Evolutionary conservation across 2,113 vertebrate genomes (phyloP).

Genomic region (Scomber colias): DNA sequence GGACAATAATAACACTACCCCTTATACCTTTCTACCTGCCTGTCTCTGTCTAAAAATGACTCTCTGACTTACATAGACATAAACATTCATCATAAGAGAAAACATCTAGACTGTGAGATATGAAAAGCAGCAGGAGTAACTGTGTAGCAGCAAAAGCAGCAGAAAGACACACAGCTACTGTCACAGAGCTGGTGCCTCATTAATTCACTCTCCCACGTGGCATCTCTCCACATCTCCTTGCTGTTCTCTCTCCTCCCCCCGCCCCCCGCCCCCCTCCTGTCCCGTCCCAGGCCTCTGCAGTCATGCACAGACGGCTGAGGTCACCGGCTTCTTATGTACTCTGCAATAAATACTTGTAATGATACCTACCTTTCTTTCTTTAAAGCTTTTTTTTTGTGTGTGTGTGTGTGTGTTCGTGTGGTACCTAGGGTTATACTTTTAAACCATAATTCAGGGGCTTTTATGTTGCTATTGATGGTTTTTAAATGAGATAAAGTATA

Average conservation of each 20-base stretch:
- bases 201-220: constrained; percentile 79
- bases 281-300: constrained; percentile 24
- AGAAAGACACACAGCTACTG: constrained; percentile 60
- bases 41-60: not conserved
- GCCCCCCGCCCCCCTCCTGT: not conserved
- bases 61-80: not conserved
- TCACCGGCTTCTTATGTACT: constrained; percentile 28
- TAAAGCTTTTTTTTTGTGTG: not conserved
- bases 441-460: not conserved
- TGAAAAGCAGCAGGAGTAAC: not conserved
- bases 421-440: not conserved
- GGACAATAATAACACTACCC: not conserved
- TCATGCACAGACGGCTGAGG: constrained; percentile 42
- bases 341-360: constrained; percentile 29
- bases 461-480: not conserved
- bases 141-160: constrained; percentile 18
- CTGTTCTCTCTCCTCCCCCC: not conserved
- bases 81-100: not conserved
- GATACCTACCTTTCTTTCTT: constrained; percentile 2
- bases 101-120: constrained; percentile 5
- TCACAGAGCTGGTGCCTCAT: constrained; percentile 66
- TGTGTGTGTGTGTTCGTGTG: not conserved
- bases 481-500: constrained; percentile 17
- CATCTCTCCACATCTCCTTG: constrained; percentile 58
- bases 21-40: not conserved